These are phyloP conservation scores for Pelagia noctiluca DNA, from an alignment of 30 jellyfish, hydroid and myxozoan genomes.

Conservation along the genomic window DNA sequence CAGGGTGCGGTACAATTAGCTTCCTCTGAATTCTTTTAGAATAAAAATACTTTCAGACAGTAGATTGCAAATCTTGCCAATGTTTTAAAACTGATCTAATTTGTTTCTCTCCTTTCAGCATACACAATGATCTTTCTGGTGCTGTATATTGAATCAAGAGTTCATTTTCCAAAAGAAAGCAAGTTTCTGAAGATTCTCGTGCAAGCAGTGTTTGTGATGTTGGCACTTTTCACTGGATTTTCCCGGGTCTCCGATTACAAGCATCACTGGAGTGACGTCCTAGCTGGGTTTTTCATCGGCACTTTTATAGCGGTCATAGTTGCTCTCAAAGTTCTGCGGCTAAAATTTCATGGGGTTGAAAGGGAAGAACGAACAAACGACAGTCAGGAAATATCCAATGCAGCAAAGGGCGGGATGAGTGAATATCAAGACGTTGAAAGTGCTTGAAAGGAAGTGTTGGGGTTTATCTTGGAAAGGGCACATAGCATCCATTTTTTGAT, in stretches of 20 bases:
- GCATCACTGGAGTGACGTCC: conserved; percentile 93
- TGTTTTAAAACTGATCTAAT: too few relatives aligned
- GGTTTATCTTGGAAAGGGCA: too few relatives aligned
- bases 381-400: not conserved
- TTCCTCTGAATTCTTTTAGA: too few relatives aligned
- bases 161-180: conserved; percentile 51
- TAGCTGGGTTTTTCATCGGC: conserved; percentile 76
- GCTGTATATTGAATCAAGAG: conserved; percentile 63
- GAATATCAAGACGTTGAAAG: too few relatives aligned
- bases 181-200: conserved; percentile 51
- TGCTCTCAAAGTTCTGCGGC: conserved; percentile 29
- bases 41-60: too few relatives aligned
- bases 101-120: conserved; percentile 19
- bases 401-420: not conserved
- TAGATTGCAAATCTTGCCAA: too few relatives aligned
- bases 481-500: too few relatives aligned
- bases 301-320: conserved; percentile 56
- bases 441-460: too few relatives aligned
- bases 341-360: conserved; percentile 12
- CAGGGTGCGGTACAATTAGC: too few relatives aligned
- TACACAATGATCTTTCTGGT: conserved; percentile 63
- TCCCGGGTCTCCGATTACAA: conserved; percentile 86
- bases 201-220: conserved; percentile 47
- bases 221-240: conserved; percentile 75
- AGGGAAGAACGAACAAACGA: not conserved